Base-by-base conservation (phyloP, 1,140 invertebrate species). In the Hetaerina americana region DNA sequence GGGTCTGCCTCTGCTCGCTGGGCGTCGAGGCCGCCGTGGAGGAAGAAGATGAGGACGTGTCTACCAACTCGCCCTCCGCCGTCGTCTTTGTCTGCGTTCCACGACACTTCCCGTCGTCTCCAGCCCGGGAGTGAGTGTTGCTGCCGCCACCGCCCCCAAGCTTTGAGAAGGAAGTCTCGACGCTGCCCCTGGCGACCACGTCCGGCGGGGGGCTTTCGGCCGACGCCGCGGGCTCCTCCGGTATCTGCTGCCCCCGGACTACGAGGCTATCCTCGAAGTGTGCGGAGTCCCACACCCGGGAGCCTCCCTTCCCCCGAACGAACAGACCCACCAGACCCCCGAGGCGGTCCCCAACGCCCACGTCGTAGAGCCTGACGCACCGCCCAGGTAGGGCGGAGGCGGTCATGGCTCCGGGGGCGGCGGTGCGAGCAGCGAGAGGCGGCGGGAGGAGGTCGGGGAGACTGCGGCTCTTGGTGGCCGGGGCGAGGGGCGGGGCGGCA, bases 381-480 rank as follows among this genome's bases (percentile, higher is more conserved):
- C 76, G 75, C 18, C 75, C 76, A 5, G 77, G 74, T 25, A 75
- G 74, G 22, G 73, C 75, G 10, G 77, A 73, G 5, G 77, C 75
- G 24, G 73, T 74, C 49, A 75, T 68, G 22, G 40, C 71, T 71
- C 40, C 75, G 71, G 69, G 27, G 5, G 66, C 70, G 70, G 27
- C 74, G 31, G 67, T 74, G 8, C 75, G 75, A 3, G 75, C 74
- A 68, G 77, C 72, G 10, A 77, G 70, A 26, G 76, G 78, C 22
- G 83, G 79, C 67, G 78, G 76, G 70, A 77, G 76, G 22, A 92
- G 81, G 81, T 92, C 89, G 57, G 90, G 90, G 80, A 92, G 83
- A 78, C 90, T 91, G 82, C 86, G 88, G 81, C 89, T 90, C 82
- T 90, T 91, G 2, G 79, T 74, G 8, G 83, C 80, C 27, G 78